These are phyloP conservation scores for Hipparchia sbordonii DNA, from an alignment of 2,888 invertebrate genomes.

Conservation along the genomic window DNA sequence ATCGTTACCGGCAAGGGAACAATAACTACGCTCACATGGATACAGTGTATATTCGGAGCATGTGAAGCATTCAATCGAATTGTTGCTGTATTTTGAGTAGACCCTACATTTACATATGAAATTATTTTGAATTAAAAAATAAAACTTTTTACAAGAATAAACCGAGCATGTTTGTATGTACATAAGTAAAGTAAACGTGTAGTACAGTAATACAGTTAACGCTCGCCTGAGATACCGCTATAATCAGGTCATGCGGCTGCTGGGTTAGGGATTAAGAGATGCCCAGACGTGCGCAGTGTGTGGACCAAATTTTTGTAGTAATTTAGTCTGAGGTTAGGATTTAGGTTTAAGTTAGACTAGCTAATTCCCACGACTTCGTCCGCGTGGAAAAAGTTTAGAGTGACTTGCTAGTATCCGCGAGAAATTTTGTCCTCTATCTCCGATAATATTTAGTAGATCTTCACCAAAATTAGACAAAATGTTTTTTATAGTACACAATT, in stretches of 20 bases:
- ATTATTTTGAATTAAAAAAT: background rate
- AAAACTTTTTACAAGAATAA: background rate
- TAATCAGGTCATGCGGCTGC: constrained; percentile 54
- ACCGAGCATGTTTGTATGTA: background rate
- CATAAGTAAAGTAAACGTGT: background rate
- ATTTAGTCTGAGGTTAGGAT: background rate
- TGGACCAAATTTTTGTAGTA: background rate
- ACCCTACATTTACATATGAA: background rate
- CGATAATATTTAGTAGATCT: too few relatives aligned
- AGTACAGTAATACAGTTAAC: constrained; percentile 51
- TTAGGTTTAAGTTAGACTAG: background rate
- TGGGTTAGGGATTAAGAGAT: constrained; percentile 35
- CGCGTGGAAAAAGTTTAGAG: too few relatives aligned
- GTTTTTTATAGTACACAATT: too few relatives aligned
- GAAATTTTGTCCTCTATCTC: too few relatives aligned
- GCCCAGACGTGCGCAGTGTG: constrained; percentile 1
- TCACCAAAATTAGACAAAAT: too few relatives aligned
- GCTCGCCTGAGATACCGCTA: constrained; percentile 47
- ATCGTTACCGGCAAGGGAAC: constrained; percentile 32
- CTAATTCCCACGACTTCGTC: too few relatives aligned
- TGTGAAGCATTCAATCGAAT: background rate
- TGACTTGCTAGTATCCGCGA: too few relatives aligned
- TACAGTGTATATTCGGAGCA: background rate
- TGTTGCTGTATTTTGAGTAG: constrained; percentile 11
- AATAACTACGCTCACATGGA: constrained; percentile 28